Evolutionary conservation across 2,797 vertebrate species (phyloP).

Genomic region (Sternotherus odoratus): DNA sequence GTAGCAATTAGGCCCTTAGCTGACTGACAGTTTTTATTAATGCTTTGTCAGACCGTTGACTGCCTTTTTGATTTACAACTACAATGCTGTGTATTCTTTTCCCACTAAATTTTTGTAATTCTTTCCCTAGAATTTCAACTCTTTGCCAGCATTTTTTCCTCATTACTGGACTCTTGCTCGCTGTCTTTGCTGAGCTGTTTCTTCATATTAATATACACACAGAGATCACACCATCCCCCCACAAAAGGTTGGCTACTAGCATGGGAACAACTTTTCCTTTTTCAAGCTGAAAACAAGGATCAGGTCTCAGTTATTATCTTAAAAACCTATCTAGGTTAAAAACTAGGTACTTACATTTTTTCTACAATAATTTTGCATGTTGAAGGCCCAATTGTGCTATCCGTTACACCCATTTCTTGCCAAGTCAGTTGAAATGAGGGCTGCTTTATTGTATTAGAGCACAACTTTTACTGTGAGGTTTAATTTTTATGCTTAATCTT

Average conservation of each 20-base stretch:
- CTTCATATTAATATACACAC: background rate
- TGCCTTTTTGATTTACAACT: background rate
- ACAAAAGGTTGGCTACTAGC: background rate
- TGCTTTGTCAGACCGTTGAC: constrained; percentile 9
- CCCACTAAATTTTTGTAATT: background rate
- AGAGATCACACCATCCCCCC: background rate
- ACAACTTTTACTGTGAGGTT: constrained; percentile 16
- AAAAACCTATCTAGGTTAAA: background rate
- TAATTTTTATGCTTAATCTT: constrained; percentile 61
- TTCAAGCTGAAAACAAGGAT: background rate
- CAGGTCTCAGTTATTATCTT: background rate
- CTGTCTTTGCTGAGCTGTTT: background rate
- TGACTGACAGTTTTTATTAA: constrained; percentile 26
- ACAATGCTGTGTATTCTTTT: background rate
- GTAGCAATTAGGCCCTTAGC: background rate
- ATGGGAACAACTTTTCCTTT: background rate
- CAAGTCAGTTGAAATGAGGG: background rate
- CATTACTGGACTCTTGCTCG: background rate
- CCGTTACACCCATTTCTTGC: background rate
- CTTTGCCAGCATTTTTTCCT: background rate
- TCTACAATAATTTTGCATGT: constrained; percentile 18
- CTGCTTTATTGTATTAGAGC: background rate
- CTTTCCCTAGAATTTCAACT: background rate
- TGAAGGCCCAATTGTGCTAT: background rate
- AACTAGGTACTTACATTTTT: background rate